A percentile compares a stretch with the other conserved stretches of the same genome.
Conservation (phyloP, 2,797 vertebrate species). For the Chelon labrosus region DNA sequence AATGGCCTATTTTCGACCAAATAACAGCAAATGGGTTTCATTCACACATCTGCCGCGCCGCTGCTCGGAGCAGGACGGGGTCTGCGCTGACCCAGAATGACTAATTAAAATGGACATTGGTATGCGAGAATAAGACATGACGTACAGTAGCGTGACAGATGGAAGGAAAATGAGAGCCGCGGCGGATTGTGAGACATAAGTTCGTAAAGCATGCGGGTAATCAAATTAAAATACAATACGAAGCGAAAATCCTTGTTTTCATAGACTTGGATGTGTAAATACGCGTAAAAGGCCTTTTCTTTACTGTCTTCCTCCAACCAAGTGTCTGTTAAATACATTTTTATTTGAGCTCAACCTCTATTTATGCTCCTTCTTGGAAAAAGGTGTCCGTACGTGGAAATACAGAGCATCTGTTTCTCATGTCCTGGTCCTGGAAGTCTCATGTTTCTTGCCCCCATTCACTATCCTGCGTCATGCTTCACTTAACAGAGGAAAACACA, state of each 20-base stretch:
- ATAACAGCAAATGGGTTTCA: slow-evolving; percentile 72
- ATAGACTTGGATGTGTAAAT: slow-evolving; percentile 4
- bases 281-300: background rate
- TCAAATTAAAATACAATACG: slow-evolving; percentile 14
- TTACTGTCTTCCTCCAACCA: slow-evolving; percentile 25
- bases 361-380: slow-evolving; percentile 32
- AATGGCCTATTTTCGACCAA: slow-evolving; percentile 73
- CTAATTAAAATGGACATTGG: slow-evolving; percentile 81
- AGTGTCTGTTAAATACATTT: slow-evolving; percentile 35
- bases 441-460: slow-evolving; percentile 44
- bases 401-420: slow-evolving; percentile 62
- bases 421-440: slow-evolving; percentile 56
- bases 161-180: slow-evolving; percentile 63
- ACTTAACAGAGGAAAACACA: slow-evolving; percentile 73
- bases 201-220: slow-evolving; percentile 29
- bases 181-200: slow-evolving; percentile 12
- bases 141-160: slow-evolving; percentile 63
- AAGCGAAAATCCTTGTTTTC: background rate
- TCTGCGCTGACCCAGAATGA: slow-evolving; percentile 73
- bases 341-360: slow-evolving; percentile 14
- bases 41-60: slow-evolving; percentile 70
- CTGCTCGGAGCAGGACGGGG: slow-evolving; percentile 64
- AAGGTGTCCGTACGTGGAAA: slow-evolving; percentile 53
- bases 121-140: slow-evolving; percentile 74
- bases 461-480: slow-evolving; percentile 58